These are phyloP conservation scores for Sipha flava DNA, from an alignment of 1,140 invertebrate species.

Conservation along the genomic window DNA sequence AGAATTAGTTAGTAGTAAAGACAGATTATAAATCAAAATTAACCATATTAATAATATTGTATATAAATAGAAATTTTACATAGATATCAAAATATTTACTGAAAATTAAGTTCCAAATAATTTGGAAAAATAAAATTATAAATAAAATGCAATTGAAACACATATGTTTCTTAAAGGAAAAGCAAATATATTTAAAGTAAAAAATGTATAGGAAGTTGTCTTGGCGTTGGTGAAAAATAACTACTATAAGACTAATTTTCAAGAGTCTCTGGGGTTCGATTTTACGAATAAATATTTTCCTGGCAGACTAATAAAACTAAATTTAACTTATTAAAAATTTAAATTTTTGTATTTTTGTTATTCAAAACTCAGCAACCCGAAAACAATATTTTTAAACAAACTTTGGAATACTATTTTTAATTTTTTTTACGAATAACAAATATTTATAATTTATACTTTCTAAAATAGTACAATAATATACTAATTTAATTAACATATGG, in stretches of 20 bases:
- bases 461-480: too few relatives aligned
- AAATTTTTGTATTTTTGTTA: not conserved
- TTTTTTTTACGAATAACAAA: not conserved
- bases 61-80: too few relatives aligned
- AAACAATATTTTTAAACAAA: not conserved
- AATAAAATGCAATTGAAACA: not conserved
- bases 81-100: too few relatives aligned
- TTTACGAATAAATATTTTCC: not conserved
- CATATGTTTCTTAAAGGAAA: too few relatives aligned
- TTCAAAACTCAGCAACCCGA: not conserved
- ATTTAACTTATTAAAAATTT: not conserved
- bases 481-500: too few relatives aligned
- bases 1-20: too few relatives aligned
- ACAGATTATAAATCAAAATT: too few relatives aligned
- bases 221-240: not conserved
- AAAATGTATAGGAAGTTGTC: not conserved
- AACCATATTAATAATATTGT: too few relatives aligned
- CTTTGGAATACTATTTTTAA: not conserved
- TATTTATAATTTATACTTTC: too few relatives aligned
- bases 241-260: not conserved
- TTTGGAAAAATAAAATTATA: too few relatives aligned
- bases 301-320: not conserved
- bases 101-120: too few relatives aligned
- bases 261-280: not conserved
- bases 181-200: not conserved